A percentile compares a stretch with the other conserved stretches of the same genome.
Conservation (phyloP, 2,888 invertebrate genomes). For the Agriopis leucophaearia region DNA sequence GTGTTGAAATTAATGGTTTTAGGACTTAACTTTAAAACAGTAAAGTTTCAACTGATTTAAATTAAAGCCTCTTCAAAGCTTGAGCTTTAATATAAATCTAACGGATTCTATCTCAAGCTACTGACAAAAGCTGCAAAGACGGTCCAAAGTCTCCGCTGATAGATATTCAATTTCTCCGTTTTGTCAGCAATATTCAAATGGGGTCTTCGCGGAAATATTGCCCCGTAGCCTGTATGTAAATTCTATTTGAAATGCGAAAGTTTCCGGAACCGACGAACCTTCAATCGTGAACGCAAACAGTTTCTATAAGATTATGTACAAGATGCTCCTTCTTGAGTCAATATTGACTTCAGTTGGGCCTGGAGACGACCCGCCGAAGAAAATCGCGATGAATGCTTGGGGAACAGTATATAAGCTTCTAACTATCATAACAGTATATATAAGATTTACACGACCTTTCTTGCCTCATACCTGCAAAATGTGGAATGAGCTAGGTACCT, state of each 20-base stretch:
- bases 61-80: conserved; percentile 20
- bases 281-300: conserved; percentile 80
- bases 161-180: conserved; percentile 65
- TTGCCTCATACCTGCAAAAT: no score
- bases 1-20: no score
- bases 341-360: conserved; percentile 71
- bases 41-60: conserved; percentile 15
- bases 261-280: conserved; percentile 74
- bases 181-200: conserved; percentile 80
- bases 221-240: conserved; percentile 80
- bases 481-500: no score
- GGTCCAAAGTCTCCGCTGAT: conserved; percentile 48
- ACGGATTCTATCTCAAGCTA: conserved; percentile 21
- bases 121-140: conserved; percentile 37
- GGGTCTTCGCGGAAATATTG: conserved; percentile 77
- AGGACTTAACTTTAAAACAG: background rate
- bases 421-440: no score
- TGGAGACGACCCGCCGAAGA: conserved; percentile 46
- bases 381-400: conserved; percentile 27
- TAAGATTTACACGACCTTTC: no score
- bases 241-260: conserved; percentile 80
- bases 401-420: conserved; percentile 13
- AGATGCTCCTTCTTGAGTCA: conserved; percentile 75
- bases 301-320: conserved; percentile 83
- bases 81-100: conserved; percentile 24